Evolutionary conservation across 1,140 invertebrate genomes (phyloP), one percentile per base, ranked within the genome.

Genomic region (Zaprionus tsacasi): DNA sequence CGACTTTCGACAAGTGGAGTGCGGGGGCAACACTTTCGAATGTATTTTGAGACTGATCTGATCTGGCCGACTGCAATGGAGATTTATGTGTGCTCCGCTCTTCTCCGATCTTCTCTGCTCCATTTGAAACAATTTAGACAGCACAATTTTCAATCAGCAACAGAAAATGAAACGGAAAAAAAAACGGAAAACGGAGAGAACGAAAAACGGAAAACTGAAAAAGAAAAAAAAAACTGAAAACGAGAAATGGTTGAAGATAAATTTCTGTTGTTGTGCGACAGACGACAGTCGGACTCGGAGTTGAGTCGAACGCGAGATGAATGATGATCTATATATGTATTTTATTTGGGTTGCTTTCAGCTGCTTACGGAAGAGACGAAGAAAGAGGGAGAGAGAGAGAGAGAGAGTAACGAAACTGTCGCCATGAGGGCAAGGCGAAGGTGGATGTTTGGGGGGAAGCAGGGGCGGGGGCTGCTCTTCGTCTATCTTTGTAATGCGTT

Each of bases 101-200:
- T 21, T 2, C 21, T 21, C 21, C 21, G 21, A 21, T 77, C 56
- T 72, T 43, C 79, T 79, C 57, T 80, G 80, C 76, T 65, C 63
- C 66, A 76, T 82, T 83, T 64, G 66, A 82, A 83, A 67, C 77
- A 82, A 83, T 83, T 85, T 73, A 85, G 60, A 64, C 79, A 65
- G 76, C 73, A 80, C 81, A 83, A 80, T 85, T 83, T 77, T 85
- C 81, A 83, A 85, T 83, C 81, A 85, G 67, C 59, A 6, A 56
- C 6, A 55, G 21, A 30, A 60, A 38, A 21, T 40, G 27, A 69
- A 40, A 60, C 13, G 15, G 17, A 45, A 56, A 56, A 40, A 40
- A 57, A 78, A 77, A 77, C 55, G 69, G 21, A 68, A 21, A 65
- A 73, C 57, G 60, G 61, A 75, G 52, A 50, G 15, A 56, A 35